A percentile compares a stretch with the other conserved stretches of the same genome.
Evolutionary conservation across 2,113 vertebrate species (phyloP).

Genomic region (Vulpes vulpes): DNA sequence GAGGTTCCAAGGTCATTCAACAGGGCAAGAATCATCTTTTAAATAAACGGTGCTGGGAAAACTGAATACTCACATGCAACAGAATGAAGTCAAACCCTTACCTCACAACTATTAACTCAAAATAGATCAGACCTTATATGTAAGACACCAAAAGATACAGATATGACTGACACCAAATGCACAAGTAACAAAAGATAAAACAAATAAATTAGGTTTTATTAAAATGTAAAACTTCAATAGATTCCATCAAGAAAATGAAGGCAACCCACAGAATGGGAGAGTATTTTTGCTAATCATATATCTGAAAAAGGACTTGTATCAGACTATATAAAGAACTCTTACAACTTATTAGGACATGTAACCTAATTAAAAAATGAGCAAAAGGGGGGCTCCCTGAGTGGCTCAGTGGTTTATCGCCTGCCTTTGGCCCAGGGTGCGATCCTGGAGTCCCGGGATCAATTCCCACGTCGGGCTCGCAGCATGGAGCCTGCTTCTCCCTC

Average conservation of each 20-base stretch:
- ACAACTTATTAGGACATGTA: neutral
- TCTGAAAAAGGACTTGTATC: neutral
- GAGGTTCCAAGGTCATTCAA: neutral
- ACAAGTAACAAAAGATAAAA: neutral
- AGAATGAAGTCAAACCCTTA: neutral
- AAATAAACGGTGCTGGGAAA: neutral
- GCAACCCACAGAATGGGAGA: neutral
- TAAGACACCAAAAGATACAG: neutral
- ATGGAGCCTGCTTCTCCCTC: too few species aligned
- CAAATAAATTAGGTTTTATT: neutral
- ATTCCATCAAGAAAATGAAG: neutral
- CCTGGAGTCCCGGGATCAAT: too few species aligned
- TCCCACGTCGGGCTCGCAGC: too few species aligned
- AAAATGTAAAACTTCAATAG: neutral
- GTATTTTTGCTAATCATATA: neutral
- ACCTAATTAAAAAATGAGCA: neutral
- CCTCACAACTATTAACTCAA: neutral
- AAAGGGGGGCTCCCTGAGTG: neutral
- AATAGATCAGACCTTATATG: neutral
- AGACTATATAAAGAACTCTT: neutral
- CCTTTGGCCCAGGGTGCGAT: too few species aligned
- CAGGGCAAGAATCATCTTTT: neutral
- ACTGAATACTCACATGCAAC: neutral
- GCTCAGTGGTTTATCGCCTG: too few species aligned
- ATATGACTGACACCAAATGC: neutral